These are phyloP conservation scores for Platyura marginata DNA, from an alignment of 1,140 invertebrate species.

Conservation along the genomic window DNA sequence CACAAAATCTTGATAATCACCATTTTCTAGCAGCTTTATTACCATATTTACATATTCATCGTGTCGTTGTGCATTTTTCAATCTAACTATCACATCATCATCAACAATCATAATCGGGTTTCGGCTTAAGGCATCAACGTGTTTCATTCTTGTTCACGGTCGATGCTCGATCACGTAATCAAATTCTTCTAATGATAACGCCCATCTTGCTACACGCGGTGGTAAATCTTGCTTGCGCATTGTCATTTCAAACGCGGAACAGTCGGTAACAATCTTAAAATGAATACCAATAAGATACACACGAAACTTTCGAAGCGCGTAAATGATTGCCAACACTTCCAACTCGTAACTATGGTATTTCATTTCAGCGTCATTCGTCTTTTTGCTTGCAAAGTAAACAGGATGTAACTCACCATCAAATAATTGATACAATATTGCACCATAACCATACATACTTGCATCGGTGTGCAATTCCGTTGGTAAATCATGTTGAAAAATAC, in stretches of 20 bases:
- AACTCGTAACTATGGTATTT: constrained; percentile 19
- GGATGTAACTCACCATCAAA: constrained; percentile 9
- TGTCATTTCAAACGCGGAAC: constrained; percentile 15
- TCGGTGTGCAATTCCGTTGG: constrained; percentile 12
- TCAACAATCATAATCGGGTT: constrained; percentile 3
- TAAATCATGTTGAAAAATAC: constrained; percentile 8
- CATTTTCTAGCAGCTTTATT: background rate
- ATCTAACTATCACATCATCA: background rate
- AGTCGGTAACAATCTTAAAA: constrained; percentile 20
- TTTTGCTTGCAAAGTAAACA: constrained; percentile 8
- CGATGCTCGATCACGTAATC: constrained; percentile 13
- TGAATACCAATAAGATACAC: constrained; percentile 20
- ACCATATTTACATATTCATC: constrained; percentile 4
- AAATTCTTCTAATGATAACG: constrained; percentile 16
- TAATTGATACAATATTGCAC: constrained; percentile 14
- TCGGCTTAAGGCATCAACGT: constrained; percentile 16
- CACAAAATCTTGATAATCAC: constrained; percentile 1
- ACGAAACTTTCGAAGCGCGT: constrained; percentile 20
- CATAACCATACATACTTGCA: constrained; percentile 9
- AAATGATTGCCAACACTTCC: constrained; percentile 19
- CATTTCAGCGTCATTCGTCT: constrained; percentile 8
- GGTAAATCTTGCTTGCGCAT: constrained; percentile 13
- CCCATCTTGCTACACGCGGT: constrained; percentile 16
- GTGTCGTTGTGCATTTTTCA: constrained; percentile 2
- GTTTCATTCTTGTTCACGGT: constrained; percentile 9